phyloP scores from a whole-genome alignment of 2,797 vertebrate genomes.

The Galagoides demidoff region DNA sequence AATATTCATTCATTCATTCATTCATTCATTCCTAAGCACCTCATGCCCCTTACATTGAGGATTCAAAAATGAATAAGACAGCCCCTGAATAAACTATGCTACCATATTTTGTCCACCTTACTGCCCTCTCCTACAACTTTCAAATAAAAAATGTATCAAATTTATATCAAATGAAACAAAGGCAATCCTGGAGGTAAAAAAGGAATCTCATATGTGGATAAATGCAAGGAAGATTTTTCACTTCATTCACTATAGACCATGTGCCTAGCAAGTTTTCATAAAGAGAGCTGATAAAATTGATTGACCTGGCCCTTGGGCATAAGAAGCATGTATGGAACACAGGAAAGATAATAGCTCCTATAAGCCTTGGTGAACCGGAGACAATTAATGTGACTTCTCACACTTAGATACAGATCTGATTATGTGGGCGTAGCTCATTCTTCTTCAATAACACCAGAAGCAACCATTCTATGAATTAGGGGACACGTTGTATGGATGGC shows the following conservation, averaged over 20 bases:
- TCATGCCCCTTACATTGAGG: background rate
- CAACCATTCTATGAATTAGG: background rate
- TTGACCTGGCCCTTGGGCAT: background rate
- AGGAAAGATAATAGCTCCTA: background rate
- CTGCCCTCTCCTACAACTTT: background rate
- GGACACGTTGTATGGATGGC: background rate
- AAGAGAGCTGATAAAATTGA: background rate
- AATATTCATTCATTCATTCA: background rate
- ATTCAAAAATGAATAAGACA: background rate
- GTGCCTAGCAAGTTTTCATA: background rate
- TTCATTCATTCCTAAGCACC: background rate
- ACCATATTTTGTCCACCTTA: background rate
- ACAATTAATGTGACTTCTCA: background rate
- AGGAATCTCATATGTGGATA: background rate
- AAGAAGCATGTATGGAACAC: background rate
- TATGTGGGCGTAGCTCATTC: background rate
- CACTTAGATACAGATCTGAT: background rate
- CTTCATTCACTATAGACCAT: background rate
- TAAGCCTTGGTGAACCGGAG: background rate
- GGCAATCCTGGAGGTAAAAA: background rate
- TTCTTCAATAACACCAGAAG: conserved; percentile 2
- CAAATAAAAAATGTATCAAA: background rate
- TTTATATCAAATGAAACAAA: background rate
- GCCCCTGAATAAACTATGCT: background rate
- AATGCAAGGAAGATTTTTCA: background rate